Base-by-base conservation (phyloP, 1,140 invertebrate species). In the Drosophila saltans region DNA sequence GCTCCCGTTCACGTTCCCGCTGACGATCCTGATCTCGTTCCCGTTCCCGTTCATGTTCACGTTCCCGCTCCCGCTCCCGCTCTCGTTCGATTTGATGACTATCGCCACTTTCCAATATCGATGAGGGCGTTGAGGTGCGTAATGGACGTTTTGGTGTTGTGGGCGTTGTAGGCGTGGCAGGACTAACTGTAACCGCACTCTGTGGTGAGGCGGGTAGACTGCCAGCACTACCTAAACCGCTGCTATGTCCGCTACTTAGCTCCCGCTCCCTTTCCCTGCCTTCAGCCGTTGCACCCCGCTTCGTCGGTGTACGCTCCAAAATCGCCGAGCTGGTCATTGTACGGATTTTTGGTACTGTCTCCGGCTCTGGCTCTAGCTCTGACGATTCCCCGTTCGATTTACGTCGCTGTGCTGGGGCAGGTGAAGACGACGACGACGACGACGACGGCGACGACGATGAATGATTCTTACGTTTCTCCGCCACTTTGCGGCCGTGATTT, bases 401-500 rank as follows among this genome's bases (percentile, higher is more conserved):
- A 52, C 80, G 82, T 59, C 80, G 80, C 83, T 88, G 83, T 39
- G 72, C 76, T 74, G 78, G 71, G 61, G 45, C 45, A 52, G 45
- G 45, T 26, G 45, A 48, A 16, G 45, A 24, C 0, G 45, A 48
- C 45, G 45, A 52, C 45, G 45, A 52, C 45, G 45, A 52, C 45
- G 45, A 52, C 45, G 45, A 52, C 21, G 45, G 21, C 45, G 45
- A 52, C 45, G 86, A 64, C 75, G 86, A 90, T 56, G 89, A 71
- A 41, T 83, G 72, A 70, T 85, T 89, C 60, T 92, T 92, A 64
- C 89, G 82, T 92, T 92, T 92, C 66, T 92, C 91, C 90, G 91
- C 91, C 91, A 92, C 91, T 91, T 91, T 92, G 88, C 72, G 57
- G 80, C 72, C 71, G 72, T 67, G 69, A 56, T 69, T 48, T 26